Conservation (phyloP, 2,888 invertebrate genomes). For the Oxyteleia sp. region DNA sequence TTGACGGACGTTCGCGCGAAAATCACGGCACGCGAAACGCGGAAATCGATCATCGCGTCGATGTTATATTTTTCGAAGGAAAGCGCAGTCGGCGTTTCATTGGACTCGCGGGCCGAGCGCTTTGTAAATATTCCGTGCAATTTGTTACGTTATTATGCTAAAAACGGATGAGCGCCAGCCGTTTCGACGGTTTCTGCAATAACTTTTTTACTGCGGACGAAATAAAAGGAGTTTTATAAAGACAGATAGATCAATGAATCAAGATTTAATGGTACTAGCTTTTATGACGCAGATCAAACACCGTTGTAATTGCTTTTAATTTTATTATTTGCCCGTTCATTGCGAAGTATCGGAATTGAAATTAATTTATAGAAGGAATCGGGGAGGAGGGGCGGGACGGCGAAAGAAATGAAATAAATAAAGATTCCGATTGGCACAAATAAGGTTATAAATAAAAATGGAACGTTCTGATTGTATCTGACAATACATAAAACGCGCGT, state of each 20-base stretch:
- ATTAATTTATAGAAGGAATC: constrained; percentile 36
- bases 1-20: constrained; percentile 5
- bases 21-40: background rate
- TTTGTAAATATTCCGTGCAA: background rate
- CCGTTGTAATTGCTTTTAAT: constrained; percentile 47
- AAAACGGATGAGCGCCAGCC: background rate
- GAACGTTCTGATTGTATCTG: too few relatives aligned
- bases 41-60: background rate
- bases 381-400: background rate
- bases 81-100: too few relatives aligned
- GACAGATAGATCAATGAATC: constrained; percentile 52
- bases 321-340: constrained; percentile 44
- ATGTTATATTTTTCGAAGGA: too few relatives aligned
- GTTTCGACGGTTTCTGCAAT: constrained; percentile 25
- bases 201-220: constrained; percentile 36
- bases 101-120: background rate
- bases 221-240: constrained; percentile 53
- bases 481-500: too few relatives aligned
- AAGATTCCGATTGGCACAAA: constrained; percentile 1
- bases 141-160: constrained; percentile 9
- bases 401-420: background rate
- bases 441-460: constrained; percentile 25
- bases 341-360: background rate
- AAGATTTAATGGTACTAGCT: constrained; percentile 33
- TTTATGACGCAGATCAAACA: constrained; percentile 52